These are phyloP conservation scores for Lagocephalus sceleratus DNA, from an alignment of 2,797 vertebrate genomes.

Conservation along the genomic window DNA sequence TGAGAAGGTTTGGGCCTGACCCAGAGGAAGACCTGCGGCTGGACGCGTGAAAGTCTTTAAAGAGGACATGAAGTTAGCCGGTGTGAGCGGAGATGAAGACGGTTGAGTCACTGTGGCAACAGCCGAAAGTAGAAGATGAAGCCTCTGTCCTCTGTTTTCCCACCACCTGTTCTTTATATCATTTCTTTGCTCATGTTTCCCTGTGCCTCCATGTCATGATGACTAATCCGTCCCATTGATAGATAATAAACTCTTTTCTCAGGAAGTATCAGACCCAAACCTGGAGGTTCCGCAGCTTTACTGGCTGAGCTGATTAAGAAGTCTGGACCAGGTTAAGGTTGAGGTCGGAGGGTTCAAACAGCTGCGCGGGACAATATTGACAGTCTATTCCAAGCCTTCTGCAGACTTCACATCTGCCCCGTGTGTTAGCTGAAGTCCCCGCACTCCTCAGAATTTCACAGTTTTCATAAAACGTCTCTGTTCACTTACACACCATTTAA, in stretches of 20 bases:
- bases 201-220: not conserved
- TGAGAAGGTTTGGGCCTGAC: not conserved
- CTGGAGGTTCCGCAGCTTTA: not conserved
- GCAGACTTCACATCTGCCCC: conserved; percentile 16
- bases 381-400: conserved; percentile 19
- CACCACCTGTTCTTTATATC: conserved; percentile 3
- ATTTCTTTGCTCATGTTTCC: conserved; percentile 16
- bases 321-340: conserved; percentile 5
- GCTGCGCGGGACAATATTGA: conserved; percentile 11
- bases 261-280: conserved; percentile 7
- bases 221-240: conserved; percentile 2
- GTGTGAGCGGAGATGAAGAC: too few relatives aligned
- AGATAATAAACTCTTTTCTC: conserved; percentile 3
- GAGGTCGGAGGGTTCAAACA: conserved; percentile 10
- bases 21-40: too few relatives aligned
- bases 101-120: too few relatives aligned
- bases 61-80: too few relatives aligned
- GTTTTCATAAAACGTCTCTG: conserved; percentile 57
- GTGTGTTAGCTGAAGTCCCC: conserved; percentile 27
- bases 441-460: conserved; percentile 40
- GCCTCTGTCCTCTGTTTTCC: conserved; percentile 5
- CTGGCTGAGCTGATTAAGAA: conserved; percentile 6
- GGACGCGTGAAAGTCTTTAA: too few relatives aligned
- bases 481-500: conserved; percentile 75
- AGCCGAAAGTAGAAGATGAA: not conserved